Conservation (phyloP, 2,797 vertebrate genomes). For the Cichlasoma orientale region DNA sequence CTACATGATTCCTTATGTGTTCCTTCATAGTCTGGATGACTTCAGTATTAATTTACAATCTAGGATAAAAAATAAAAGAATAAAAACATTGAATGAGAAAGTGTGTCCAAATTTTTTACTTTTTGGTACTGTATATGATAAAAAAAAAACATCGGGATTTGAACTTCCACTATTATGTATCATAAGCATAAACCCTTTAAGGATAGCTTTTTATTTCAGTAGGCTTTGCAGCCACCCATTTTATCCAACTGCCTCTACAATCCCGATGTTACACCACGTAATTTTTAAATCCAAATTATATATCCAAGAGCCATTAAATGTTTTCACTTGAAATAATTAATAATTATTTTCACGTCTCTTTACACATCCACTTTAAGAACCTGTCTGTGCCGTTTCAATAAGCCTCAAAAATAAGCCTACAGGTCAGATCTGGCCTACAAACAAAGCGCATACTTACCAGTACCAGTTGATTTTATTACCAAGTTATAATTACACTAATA, state of each 20-base stretch:
- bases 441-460: neutral
- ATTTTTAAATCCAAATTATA: constrained; percentile 5
- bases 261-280: neutral
- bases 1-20: too few species aligned
- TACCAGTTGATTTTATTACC: constrained; percentile 9
- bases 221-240: neutral
- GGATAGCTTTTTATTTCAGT: neutral
- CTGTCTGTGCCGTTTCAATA: constrained; percentile 9
- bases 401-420: neutral
- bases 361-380: neutral
- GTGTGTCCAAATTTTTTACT: too few species aligned
- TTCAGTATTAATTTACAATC: too few species aligned
- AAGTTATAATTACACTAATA: constrained; percentile 22
- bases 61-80: too few species aligned
- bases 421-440: constrained; percentile 23
- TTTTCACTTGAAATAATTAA: constrained; percentile 6
- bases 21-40: too few species aligned
- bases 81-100: too few species aligned
- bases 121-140: neutral
- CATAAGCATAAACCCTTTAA: neutral
- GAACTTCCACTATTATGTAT: neutral
- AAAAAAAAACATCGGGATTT: neutral
- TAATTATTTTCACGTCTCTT: constrained; percentile 4
- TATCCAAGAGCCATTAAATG: neutral
- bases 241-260: constrained; percentile 4